These are phyloP conservation scores for Macheiramphus alcinus DNA, from an alignment of 2,113 vertebrate genomes.

Conservation along the genomic window DNA sequence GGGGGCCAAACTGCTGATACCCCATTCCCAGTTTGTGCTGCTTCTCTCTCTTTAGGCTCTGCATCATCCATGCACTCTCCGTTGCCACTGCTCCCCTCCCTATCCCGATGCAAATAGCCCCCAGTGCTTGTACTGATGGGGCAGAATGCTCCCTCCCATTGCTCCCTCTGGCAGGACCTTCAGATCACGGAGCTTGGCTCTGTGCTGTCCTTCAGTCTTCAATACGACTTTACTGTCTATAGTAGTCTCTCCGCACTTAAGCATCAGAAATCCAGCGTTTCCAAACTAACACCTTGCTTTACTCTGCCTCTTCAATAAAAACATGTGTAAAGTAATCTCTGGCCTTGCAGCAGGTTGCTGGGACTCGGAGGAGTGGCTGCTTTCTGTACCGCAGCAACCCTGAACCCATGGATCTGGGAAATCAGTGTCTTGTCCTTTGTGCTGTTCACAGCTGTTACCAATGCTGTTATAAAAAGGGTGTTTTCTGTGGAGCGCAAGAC, in stretches of 20 bases:
- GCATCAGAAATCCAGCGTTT: background rate
- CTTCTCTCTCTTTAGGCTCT: background rate
- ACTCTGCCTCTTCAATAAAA: background rate
- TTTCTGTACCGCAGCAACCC: background rate
- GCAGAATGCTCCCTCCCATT: background rate
- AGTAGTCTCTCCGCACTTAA: background rate
- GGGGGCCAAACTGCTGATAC: background rate
- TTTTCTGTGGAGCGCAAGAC: background rate
- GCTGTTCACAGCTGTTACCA: background rate
- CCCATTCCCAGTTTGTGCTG: background rate
- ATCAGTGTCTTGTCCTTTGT: background rate
- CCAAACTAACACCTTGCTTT: background rate
- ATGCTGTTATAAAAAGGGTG: background rate
- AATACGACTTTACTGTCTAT: rapidly evolving
- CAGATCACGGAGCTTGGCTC: background rate
- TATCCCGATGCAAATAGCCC: background rate
- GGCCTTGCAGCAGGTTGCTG: background rate
- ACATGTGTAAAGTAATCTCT: background rate
- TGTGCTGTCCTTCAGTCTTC: background rate
- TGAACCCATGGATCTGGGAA: background rate
- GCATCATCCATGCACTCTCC: rapidly evolving
- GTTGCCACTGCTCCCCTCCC: background rate
- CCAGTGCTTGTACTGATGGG: background rate
- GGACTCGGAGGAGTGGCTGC: background rate
- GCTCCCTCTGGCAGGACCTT: background rate